phyloP scores from a whole-genome alignment of 2,113 vertebrate genomes.

The Theropithecus gelada region DNA sequence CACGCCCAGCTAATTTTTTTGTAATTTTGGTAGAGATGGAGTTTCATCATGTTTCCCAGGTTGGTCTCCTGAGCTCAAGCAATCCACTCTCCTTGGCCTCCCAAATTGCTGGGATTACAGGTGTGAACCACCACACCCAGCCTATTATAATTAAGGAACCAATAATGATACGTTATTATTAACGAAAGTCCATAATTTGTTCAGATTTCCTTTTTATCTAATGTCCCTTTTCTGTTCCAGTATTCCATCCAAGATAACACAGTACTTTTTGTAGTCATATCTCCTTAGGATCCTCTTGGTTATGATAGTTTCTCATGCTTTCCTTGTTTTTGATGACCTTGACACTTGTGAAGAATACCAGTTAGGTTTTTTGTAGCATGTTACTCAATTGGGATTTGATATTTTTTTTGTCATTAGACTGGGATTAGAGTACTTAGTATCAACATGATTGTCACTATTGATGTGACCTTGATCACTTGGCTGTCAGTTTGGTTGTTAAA shows the following conservation, averaged over 20 bases:
- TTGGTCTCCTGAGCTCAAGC: no score
- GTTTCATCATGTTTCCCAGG: no score
- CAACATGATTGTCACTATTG: not conserved
- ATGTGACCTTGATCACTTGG: not conserved
- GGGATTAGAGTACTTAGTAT: not conserved
- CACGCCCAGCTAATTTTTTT: no score
- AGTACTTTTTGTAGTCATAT: constrained; percentile 1
- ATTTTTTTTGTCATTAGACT: not conserved
- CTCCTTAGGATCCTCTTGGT: not conserved
- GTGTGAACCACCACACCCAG: no score
- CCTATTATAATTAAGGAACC: not conserved
- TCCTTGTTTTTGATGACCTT: constrained; percentile 7
- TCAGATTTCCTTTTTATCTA: not conserved
- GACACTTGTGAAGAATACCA: not conserved
- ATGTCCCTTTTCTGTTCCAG: not conserved
- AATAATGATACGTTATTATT: not conserved
- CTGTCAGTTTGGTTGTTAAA: constrained; percentile 30
- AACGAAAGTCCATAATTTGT: not conserved
- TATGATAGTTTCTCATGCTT: constrained; percentile 1
- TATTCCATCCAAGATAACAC: not conserved
- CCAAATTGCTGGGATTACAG: no score
- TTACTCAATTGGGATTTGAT: not conserved
- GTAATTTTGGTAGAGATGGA: no score
- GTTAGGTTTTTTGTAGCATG: not conserved
- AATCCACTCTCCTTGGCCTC: no score